These are phyloP conservation scores for Barypeithes pellucidus DNA, from an alignment of 2,888 invertebrate genomes.

Conservation along the genomic window DNA sequence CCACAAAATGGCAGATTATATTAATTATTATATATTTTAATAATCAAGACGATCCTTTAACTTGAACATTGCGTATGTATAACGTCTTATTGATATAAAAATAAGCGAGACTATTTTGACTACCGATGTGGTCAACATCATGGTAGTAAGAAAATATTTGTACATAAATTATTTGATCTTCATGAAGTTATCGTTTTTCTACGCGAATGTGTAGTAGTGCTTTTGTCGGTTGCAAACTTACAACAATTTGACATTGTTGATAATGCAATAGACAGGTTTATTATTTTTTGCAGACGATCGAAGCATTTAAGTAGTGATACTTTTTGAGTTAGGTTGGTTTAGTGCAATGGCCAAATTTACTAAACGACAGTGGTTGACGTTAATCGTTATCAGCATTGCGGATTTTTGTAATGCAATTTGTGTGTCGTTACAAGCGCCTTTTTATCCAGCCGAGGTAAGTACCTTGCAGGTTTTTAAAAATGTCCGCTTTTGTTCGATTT, in stretches of 20 bases:
- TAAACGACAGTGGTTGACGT: slow-evolving; percentile 83
- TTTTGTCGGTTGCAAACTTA: not conserved
- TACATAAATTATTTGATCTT: slow-evolving; percentile 66
- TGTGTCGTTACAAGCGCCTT: slow-evolving; percentile 88
- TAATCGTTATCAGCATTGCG: slow-evolving; percentile 85
- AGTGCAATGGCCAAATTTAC: slow-evolving; percentile 77
- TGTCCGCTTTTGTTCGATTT: not conserved
- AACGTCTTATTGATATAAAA: not conserved
- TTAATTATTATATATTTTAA: not conserved
- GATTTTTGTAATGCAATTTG: slow-evolving; percentile 90
- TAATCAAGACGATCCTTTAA: not conserved
- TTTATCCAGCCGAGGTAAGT: slow-evolving; percentile 87
- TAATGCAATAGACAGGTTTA: slow-evolving; percentile 4
- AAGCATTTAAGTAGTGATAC: not conserved
- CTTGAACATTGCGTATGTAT: slow-evolving; percentile 3
- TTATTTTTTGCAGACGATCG: too few relatives aligned
- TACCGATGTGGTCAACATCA: slow-evolving; percentile 59
- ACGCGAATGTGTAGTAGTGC: slow-evolving; percentile 46
- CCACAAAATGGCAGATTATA: not conserved
- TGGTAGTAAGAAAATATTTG: slow-evolving; percentile 67
- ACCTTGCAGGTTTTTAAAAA: not conserved
- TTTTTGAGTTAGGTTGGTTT: not conserved
- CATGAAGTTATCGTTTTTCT: slow-evolving; percentile 66
- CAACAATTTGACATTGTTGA: not conserved
- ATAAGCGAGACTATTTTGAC: slow-evolving; percentile 38